Percentiles rank a stretch among this genome's conserved stretches.
Conservation (phyloP, 2,113 vertebrate species). For the Oriolus oriolus region DNA sequence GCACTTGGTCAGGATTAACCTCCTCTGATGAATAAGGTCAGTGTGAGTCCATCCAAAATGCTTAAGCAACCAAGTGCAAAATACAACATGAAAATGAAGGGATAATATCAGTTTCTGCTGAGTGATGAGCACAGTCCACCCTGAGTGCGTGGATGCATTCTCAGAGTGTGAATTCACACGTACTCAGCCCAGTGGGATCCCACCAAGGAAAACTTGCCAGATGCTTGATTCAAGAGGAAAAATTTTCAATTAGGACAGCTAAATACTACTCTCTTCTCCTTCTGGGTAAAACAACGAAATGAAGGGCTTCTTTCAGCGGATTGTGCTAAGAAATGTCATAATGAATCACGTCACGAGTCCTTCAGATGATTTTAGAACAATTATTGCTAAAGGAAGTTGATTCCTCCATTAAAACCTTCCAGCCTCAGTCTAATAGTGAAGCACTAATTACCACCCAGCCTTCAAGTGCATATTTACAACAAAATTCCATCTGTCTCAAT, state of each 20-base stretch:
- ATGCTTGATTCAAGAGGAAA: neutral
- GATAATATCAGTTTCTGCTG: neutral
- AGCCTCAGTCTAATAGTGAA: neutral
- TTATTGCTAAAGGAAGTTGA: neutral
- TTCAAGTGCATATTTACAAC: neutral
- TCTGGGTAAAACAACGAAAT: neutral
- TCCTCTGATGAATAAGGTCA: neutral
- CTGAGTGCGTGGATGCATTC: neutral
- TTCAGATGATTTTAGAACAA: neutral
- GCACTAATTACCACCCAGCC: neutral
- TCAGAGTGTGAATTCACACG: neutral
- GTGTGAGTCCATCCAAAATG: neutral
- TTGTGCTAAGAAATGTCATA: neutral
- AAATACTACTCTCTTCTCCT: neutral
- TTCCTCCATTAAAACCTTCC: neutral
- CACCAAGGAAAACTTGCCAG: neutral
- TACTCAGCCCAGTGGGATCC: neutral
- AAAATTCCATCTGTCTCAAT: neutral
- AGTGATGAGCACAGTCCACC: neutral
- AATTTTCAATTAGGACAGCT: neutral
- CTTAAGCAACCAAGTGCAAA: neutral
- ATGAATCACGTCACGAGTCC: neutral
- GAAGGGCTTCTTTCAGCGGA: neutral
- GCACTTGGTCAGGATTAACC: neutral
- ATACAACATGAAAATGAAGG: neutral